Evolutionary conservation across 2,888 invertebrate species (phyloP), one percentile per base, ranked within the genome.

Genomic region (Drosophila niveifrons): DNA sequence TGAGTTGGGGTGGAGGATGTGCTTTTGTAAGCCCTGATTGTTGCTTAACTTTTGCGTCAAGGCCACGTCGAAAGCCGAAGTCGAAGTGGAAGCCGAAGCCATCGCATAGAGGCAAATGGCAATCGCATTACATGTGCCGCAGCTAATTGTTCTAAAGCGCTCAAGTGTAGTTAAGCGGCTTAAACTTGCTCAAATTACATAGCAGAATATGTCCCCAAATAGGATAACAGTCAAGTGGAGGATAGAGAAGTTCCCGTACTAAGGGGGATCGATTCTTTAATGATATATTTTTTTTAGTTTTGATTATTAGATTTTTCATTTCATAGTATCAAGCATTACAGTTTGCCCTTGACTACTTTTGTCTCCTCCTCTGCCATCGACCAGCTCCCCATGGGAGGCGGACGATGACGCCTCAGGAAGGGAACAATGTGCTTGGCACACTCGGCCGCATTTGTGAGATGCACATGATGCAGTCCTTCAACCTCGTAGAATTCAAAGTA

Each of bases 401-500:
- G 77, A 2, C 82, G 76, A 48, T 82, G 69, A 4, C 48, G 71
- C 0, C 55, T 43, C n/a, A 90, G 15, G 46, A 90, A 90, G 2
- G 80, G 81, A 9, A 86, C 64, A 28, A 89, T 80, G 11, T 69
- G 55, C n/a, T 69, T 95, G 95, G 65, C 94, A 92, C 28, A 96
- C 90, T 85, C 85, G 81, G 94, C 93, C 1, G 96, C 94, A 79
- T 94, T 92, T 73, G 94, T 95, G 67, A 96, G 93, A 92, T 96
- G 96, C 17, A 95, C 93, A 90, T 96, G 96, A 92, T 96, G 96
- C 2, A 94, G 94, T 0, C 96, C 96, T 15, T 93, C 91, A 0
- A 96, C 91, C 52, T 93, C 93, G 65, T 95, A 93, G 59, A 93
- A 93, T 83, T 94, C 94, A 82, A 94, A 95, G 66, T 94, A 93